phyloP scores from a whole-genome alignment of 2,113 vertebrate species.

The Todiramphus saurophagus region DNA sequence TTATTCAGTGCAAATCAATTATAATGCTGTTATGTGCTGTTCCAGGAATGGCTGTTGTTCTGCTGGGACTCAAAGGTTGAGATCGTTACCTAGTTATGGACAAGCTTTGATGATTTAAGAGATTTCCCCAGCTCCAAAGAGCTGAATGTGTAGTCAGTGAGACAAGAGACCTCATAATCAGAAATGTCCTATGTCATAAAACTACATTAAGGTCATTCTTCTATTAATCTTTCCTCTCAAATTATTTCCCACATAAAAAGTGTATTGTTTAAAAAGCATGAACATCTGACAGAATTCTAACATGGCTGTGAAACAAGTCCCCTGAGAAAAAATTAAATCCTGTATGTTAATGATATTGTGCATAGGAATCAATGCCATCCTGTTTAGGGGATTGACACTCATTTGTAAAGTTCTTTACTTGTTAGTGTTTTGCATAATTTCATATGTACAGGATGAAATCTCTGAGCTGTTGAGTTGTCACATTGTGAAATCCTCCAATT shows the following conservation, averaged over 20 bases:
- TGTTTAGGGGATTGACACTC: background rate
- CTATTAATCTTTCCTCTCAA: background rate
- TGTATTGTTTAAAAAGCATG: background rate
- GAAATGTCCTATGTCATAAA: background rate
- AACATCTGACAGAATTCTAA: background rate
- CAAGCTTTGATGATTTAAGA: background rate
- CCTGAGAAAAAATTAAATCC: background rate
- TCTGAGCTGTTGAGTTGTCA: background rate
- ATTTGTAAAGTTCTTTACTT: background rate
- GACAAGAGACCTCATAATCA: background rate
- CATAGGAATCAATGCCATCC: background rate
- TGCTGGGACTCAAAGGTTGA: background rate
- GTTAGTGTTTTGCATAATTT: background rate
- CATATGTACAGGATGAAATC: background rate
- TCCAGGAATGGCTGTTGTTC: background rate
- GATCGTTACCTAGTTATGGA: background rate
- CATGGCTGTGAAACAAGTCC: background rate
- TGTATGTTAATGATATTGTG: background rate
- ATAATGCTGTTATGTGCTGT: background rate
- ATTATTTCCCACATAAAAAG: background rate
- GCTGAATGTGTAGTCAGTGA: background rate
- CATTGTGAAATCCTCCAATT: accelerated
- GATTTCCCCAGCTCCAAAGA: background rate
- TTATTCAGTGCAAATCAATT: background rate
- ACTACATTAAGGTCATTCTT: background rate